A percentile compares a stretch with the other conserved stretches of the same genome.
Conservation (phyloP, 2,888 invertebrate species). For the Myathropa florea region DNA sequence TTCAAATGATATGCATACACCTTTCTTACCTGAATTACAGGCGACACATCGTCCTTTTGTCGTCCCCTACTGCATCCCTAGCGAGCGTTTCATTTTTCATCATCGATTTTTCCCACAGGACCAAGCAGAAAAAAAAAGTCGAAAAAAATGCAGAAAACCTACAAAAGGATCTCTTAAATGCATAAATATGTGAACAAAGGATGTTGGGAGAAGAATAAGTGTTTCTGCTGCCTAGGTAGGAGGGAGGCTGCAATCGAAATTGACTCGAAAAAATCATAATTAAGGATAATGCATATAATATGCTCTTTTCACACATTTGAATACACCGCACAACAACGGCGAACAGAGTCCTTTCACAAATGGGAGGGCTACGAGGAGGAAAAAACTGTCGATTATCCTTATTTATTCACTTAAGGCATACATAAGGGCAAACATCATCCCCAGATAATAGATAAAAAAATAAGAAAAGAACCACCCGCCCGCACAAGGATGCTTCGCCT, state of each 20-base stretch:
- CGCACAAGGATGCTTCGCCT: constrained; percentile 35
- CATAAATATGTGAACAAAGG: constrained; percentile 45
- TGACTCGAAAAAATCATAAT: constrained; percentile 56
- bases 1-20: constrained; percentile 70
- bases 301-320: constrained; percentile 59
- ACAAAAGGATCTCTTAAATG: constrained; percentile 29
- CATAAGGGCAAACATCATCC: constrained; percentile 65
- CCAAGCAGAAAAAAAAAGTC: not conserved
- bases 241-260: constrained; percentile 29
- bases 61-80: constrained; percentile 44
- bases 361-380: constrained; percentile 1
- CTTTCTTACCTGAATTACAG: constrained; percentile 60
- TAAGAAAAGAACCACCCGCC: constrained; percentile 12
- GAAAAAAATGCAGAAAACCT: constrained; percentile 11
- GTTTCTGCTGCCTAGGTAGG: constrained; percentile 11
- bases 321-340: constrained; percentile 14
- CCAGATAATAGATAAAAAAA: constrained; percentile 52
- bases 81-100: constrained; percentile 65
- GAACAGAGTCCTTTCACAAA: not conserved
- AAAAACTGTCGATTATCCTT: constrained; percentile 65
- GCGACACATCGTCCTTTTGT: constrained; percentile 41
- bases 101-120: constrained; percentile 69
- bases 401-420: constrained; percentile 68
- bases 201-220: constrained; percentile 21
- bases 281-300: constrained; percentile 63